Evolutionary conservation across 2,797 vertebrate species (phyloP).

Genomic region (Schizopygopsis malacanthus): DNA sequence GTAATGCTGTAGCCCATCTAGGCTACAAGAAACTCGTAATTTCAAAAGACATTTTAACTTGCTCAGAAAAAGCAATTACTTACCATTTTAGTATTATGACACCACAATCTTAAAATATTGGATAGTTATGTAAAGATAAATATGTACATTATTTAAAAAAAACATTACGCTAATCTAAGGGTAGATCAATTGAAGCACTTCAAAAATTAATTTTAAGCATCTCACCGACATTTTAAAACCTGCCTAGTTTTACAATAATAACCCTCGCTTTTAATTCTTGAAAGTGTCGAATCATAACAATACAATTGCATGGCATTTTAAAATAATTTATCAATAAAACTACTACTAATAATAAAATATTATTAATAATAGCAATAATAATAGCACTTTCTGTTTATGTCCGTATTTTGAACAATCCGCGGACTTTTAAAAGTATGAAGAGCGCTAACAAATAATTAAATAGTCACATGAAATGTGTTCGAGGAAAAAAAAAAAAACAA

Average conservation of each 20-base stretch:
- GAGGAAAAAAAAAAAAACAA: background rate
- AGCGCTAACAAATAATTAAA: background rate
- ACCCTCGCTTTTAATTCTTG: background rate
- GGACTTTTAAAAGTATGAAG: background rate
- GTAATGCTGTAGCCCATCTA: background rate
- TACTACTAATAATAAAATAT: background rate
- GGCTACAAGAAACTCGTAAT: background rate
- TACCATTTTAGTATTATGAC: background rate
- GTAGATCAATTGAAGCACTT: background rate
- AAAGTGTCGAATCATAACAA: background rate
- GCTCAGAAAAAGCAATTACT: background rate
- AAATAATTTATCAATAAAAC: background rate
- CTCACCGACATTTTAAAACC: background rate
- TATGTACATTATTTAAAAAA: background rate
- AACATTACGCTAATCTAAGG: background rate
- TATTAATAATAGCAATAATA: background rate
- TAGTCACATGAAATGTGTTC: background rate
- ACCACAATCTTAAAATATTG: background rate
- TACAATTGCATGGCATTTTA: background rate
- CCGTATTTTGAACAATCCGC: background rate
- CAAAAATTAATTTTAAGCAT: background rate
- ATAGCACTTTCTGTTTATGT: background rate
- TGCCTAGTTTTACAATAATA: background rate
- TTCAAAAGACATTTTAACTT: constrained; percentile 5
- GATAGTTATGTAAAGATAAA: background rate